These are phyloP conservation scores for Phyllostomus hastatus DNA, from an alignment of 2,113 vertebrate species.

Conservation along the genomic window DNA sequence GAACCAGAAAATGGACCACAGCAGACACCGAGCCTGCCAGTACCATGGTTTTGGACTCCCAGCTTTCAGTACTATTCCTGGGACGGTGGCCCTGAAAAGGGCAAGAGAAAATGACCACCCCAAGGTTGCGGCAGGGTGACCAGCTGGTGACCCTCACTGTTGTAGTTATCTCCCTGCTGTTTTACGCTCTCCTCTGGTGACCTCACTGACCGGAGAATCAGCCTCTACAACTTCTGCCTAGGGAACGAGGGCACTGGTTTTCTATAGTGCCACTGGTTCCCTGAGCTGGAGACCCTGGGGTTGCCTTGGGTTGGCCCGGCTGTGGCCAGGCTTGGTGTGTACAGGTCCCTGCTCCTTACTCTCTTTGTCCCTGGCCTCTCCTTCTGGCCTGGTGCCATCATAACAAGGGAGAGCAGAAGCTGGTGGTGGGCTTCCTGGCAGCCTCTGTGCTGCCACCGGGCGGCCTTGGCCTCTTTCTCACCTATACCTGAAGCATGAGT, in stretches of 20 bases:
- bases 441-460: slow-evolving; percentile 11
- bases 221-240: slow-evolving; percentile 83
- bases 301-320: slow-evolving; percentile 16
- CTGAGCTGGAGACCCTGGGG: slow-evolving; percentile 63
- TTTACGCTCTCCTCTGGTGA: slow-evolving; percentile 73
- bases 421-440: neutral
- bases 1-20: neutral
- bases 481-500: slow-evolving; percentile 33
- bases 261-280: slow-evolving; percentile 61
- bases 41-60: neutral
- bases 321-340: slow-evolving; percentile 70
- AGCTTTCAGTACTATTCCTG: neutral
- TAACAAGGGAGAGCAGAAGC: slow-evolving; percentile 41
- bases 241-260: slow-evolving; percentile 40
- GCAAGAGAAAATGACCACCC: neutral
- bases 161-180: slow-evolving; percentile 41
- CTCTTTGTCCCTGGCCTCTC: slow-evolving; percentile 60
- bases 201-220: slow-evolving; percentile 65
- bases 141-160: neutral
- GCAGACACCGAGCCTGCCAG: neutral
- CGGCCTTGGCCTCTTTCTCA: slow-evolving; percentile 70
- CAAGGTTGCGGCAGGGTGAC: rapidly evolving
- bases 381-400: neutral
- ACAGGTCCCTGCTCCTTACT: slow-evolving; percentile 63
- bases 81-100: neutral